Evolutionary conservation across 2,797 vertebrate genomes (phyloP).

Genomic region (Geotrypetes seraphini): DNA sequence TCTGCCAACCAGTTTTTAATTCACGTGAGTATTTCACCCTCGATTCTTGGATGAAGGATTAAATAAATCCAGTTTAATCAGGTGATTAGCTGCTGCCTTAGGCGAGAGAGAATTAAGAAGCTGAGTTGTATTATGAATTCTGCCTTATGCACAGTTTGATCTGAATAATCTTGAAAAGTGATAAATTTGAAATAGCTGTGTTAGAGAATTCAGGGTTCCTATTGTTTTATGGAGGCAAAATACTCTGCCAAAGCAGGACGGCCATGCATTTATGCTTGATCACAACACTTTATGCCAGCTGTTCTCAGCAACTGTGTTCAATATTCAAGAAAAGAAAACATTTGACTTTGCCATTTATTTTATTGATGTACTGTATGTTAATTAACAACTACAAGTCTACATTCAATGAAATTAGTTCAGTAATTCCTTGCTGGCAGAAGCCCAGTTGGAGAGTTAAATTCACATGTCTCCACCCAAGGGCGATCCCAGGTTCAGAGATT

Average conservation of each 20-base stretch:
- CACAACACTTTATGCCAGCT: constrained; percentile 1
- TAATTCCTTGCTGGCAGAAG: too few relatives aligned
- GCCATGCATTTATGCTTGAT: neutral
- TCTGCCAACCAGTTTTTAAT: too few relatives aligned
- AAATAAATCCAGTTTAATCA: too few relatives aligned
- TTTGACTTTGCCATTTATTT: constrained; percentile 2
- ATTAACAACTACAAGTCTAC: constrained; percentile 3
- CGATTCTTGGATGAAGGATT: neutral
- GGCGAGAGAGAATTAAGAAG: neutral
- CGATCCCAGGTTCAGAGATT: too few relatives aligned
- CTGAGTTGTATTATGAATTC: neutral
- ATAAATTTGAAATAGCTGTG: neutral
- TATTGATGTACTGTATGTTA: constrained; percentile 4
- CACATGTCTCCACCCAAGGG: too few relatives aligned
- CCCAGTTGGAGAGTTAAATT: too few relatives aligned
- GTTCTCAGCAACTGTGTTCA: constrained; percentile 6
- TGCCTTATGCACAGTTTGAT: neutral
- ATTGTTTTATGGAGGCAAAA: constrained; percentile 8
- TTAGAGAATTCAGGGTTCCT: constrained; percentile 2
- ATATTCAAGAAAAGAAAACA: constrained; percentile 9
- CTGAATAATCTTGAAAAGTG: neutral
- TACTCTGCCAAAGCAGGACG: constrained; percentile 3
- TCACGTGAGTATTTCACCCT: too few relatives aligned
- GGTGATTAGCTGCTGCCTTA: neutral
- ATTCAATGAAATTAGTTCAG: too few relatives aligned